Evolutionary conservation across 2,888 invertebrate genomes (phyloP).

Genomic region (Sphaerophoria rueppellii): DNA sequence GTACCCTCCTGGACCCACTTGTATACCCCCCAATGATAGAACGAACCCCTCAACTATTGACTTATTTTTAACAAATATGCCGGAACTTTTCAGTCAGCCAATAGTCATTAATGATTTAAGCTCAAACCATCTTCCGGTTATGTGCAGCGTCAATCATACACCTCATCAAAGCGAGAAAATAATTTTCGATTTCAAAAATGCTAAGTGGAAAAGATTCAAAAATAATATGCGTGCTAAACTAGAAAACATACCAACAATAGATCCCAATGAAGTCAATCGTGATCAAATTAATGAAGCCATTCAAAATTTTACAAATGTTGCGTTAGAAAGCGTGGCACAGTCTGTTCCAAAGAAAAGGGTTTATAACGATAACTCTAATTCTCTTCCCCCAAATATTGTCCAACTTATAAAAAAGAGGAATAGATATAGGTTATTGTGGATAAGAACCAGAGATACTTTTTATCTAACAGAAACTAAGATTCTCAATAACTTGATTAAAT

Average conservation of each 20-base stretch:
- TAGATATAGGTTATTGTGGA: background rate
- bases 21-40: no score
- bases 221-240: background rate
- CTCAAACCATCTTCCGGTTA: background rate
- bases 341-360: background rate
- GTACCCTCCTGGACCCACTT: background rate
- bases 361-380: background rate
- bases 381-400: background rate
- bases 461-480: background rate
- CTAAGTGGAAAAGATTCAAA: constrained; percentile 22
- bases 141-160: background rate
- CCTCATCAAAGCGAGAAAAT: background rate
- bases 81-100: constrained; percentile 30
- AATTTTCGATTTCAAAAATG: constrained; percentile 36
- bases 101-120: background rate
- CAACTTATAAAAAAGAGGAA: background rate
- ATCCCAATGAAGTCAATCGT: background rate
- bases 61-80: constrained; percentile 41
- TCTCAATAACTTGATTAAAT: no score
- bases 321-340: background rate
- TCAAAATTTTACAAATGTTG: background rate
- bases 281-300: background rate
- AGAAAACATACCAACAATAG: background rate
- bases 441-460: background rate
- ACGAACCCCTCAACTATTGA: constrained; percentile 13